Percentiles rank a stretch among this genome's conserved stretches.
Conservation (phyloP, 1,140 invertebrate genomes). For the Helicoverpa armigera region DNA sequence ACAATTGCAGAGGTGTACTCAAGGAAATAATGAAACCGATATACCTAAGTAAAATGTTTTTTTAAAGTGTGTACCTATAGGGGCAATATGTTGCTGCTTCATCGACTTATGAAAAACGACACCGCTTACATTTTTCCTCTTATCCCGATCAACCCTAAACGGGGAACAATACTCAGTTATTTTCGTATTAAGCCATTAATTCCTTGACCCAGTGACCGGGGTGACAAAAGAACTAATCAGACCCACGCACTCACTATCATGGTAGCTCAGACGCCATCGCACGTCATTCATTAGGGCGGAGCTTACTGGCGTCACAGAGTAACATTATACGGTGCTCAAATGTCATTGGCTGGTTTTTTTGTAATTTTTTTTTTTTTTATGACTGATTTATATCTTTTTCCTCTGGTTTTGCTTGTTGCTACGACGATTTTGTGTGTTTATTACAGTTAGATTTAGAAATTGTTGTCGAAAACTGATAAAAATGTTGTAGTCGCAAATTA, state of each 20-base stretch:
- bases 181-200: slow-evolving; percentile 35
- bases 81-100: not conserved
- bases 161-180: slow-evolving; percentile 10
- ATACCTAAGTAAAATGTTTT: too few relatives aligned
- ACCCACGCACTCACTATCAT: slow-evolving; percentile 46
- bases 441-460: too few relatives aligned
- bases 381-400: too few relatives aligned
- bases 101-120: not conserved
- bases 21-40: too few relatives aligned
- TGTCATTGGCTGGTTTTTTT: not conserved
- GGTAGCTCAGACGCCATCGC: slow-evolving; percentile 1
- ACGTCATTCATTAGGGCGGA: slow-evolving; percentile 57
- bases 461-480: too few relatives aligned
- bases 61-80: too few relatives aligned
- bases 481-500: too few relatives aligned
- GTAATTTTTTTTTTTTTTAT: not conserved
- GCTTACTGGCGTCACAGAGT: not conserved
- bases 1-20: too few relatives aligned
- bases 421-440: too few relatives aligned
- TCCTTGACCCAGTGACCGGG: slow-evolving; percentile 51
- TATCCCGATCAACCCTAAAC: not conserved
- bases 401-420: too few relatives aligned
- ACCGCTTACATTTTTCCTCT: not conserved
- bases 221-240: slow-evolving; percentile 48
- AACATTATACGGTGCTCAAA: slow-evolving; percentile 15